Evolutionary conservation across 2,888 invertebrate genomes (phyloP), one percentile per base, ranked within the genome.

Genomic region (Xylota sylvarum): DNA sequence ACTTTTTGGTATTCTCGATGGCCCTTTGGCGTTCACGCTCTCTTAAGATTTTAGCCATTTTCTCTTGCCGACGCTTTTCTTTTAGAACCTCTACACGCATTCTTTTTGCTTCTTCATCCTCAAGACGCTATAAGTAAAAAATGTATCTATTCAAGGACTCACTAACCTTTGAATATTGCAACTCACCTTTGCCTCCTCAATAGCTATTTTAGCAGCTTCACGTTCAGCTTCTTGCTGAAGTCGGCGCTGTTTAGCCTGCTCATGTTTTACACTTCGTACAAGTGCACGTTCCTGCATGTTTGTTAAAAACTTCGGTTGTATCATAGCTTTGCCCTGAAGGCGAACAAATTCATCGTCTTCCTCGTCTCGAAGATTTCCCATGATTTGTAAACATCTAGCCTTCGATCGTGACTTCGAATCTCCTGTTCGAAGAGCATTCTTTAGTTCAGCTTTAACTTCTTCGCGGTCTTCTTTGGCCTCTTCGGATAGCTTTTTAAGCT

Each of bases 281-380:
- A 95, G 91, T 0, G 96, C 96, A 81, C 96, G 94, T 76, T 95
- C 94, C 89, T 96, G 95, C 96, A 96, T 96, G 90, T 95, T 94
- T 90, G 94, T 94, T 55, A 96, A 90, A 90, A 96, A 95, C 90
- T 94, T 95, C 3, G 96, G 96, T 43, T 95, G 94, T 7, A 91
- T 77, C 77, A 92, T 65, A 0, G 92, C 90, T 76, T 89, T 91
- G 10, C 92, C 92, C 72, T 91, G 91, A 0, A 93, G 82, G 2
- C 90, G 88, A 5, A 90, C 89, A 27, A 90, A 88, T 55, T 91
- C 90, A 12, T 90, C 89, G n/a, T 91, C 91, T 37, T 92, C 92
- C 0, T 90, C 89, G 81, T 92, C 92, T 1, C 90, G 91, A 4
- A 92, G 85, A 78, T 90, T 91, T 17, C 91, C 92, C 48, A 92